Evolutionary conservation across 2,888 invertebrate species (phyloP).

Genomic region (Xestia ashworthii): DNA sequence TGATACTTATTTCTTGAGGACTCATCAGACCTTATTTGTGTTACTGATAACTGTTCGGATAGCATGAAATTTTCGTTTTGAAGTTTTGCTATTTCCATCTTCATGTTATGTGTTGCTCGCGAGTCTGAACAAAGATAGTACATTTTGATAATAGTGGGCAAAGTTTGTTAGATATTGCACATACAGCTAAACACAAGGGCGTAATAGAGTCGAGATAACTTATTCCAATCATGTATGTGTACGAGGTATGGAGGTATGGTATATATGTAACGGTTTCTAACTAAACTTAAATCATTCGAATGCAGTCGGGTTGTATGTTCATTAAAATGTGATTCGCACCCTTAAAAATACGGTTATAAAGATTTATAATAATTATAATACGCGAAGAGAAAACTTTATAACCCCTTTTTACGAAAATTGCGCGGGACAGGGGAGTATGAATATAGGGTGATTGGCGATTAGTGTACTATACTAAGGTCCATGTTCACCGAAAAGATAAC

Average conservation of each 20-base stretch:
- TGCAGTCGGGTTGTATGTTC: too few species aligned
- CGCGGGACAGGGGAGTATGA: too few species aligned
- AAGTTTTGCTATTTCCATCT: slow-evolving; percentile 81
- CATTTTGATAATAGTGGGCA: background rate
- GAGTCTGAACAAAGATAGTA: slow-evolving; percentile 78
- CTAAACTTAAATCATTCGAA: background rate
- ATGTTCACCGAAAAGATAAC: too few species aligned
- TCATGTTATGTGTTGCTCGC: slow-evolving; percentile 86
- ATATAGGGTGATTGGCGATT: too few species aligned
- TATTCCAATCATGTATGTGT: background rate
- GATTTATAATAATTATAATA: too few species aligned
- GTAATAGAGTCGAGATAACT: background rate
- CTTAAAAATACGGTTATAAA: too few species aligned
- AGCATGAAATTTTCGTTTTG: slow-evolving; percentile 76
- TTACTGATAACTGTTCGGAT: slow-evolving; percentile 76
- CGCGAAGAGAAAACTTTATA: too few species aligned
- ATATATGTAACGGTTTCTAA: background rate
- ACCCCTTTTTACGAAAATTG: too few species aligned
- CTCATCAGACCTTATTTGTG: slow-evolving; percentile 75
- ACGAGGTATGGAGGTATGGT: background rate
- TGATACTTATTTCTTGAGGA: slow-evolving; percentile 74
- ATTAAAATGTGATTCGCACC: too few species aligned
- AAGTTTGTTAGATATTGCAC: background rate
- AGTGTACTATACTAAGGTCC: too few species aligned
- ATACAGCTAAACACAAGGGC: background rate